Evolutionary conservation across 2,113 vertebrate species (phyloP).

Genomic region (Callipepla squamata): DNA sequence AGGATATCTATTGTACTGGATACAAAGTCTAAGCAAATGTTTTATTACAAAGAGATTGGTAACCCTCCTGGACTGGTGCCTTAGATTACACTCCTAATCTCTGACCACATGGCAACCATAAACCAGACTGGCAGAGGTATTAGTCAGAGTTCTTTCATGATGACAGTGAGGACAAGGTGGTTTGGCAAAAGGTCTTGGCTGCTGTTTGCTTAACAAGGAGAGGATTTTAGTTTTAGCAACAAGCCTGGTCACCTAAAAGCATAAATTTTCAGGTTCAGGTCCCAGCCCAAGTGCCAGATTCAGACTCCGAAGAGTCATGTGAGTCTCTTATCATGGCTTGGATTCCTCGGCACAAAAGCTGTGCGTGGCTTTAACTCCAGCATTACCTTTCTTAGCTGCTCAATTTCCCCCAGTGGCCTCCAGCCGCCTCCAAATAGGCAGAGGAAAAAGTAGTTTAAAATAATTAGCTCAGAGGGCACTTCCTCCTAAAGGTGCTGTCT

Average conservation of each 20-base stretch:
- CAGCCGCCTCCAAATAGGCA: neutral
- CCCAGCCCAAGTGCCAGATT: neutral
- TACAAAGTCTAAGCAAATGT: neutral
- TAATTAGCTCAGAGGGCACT: neutral
- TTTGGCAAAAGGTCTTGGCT: neutral
- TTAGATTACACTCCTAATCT: neutral
- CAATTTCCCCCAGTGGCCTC: neutral
- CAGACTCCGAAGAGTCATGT: neutral
- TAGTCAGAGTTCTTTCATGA: constrained; percentile 26
- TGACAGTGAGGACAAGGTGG: neutral
- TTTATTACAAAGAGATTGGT: neutral
- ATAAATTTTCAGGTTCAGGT: neutral
- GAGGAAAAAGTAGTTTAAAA: neutral
- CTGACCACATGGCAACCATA: constrained; percentile 9
- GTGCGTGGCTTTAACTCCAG: neutral
- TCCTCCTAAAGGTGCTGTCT: neutral
- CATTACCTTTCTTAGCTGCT: neutral
- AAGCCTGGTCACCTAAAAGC: neutral
- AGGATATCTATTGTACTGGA: neutral
- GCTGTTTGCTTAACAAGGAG: neutral
- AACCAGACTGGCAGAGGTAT: neutral
- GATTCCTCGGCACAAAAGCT: neutral
- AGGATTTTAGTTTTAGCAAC: neutral
- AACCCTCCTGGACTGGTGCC: neutral
- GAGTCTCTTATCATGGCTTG: rapidly evolving